Conservation (phyloP, 2,113 vertebrate genomes). For the Pseudorectes ferrugineus region DNA sequence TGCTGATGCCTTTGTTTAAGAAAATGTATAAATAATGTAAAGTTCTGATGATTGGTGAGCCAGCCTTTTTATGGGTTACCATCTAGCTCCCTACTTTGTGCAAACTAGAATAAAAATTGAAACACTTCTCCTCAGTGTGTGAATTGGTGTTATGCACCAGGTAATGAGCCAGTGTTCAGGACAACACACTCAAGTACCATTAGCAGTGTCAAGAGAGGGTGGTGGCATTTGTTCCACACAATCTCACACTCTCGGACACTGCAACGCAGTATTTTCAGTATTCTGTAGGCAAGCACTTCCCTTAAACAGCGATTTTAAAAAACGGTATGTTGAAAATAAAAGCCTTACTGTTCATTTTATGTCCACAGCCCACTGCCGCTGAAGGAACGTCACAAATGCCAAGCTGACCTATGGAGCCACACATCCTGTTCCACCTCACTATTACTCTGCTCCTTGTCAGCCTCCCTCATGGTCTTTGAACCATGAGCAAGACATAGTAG, state of each 20-base stretch:
- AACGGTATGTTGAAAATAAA: neutral
- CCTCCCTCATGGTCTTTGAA: neutral
- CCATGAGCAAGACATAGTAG: neutral
- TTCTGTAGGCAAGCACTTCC: neutral
- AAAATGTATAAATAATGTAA: neutral
- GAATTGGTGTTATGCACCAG: neutral
- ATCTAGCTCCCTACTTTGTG: neutral
- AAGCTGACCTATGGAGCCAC: neutral
- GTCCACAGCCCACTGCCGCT: neutral
- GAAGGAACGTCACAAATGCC: neutral
- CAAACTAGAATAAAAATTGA: neutral
- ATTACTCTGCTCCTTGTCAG: neutral
- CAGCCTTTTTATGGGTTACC: neutral
- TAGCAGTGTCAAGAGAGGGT: neutral
- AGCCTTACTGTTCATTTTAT: neutral
- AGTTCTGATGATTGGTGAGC: neutral
- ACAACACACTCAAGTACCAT: neutral
- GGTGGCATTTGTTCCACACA: neutral
- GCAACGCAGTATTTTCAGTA: neutral
- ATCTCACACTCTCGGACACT: neutral
- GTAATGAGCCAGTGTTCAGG: rapidly evolving
- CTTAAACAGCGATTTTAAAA: neutral
- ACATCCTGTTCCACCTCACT: neutral
- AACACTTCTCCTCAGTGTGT: neutral
- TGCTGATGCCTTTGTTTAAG: neutral